A percentile compares a stretch with the other conserved stretches of the same genome.
These are phyloP conservation scores for Atta cephalotes DNA, from an alignment of 1,140 invertebrate genomes.

Conservation along the genomic window DNA sequence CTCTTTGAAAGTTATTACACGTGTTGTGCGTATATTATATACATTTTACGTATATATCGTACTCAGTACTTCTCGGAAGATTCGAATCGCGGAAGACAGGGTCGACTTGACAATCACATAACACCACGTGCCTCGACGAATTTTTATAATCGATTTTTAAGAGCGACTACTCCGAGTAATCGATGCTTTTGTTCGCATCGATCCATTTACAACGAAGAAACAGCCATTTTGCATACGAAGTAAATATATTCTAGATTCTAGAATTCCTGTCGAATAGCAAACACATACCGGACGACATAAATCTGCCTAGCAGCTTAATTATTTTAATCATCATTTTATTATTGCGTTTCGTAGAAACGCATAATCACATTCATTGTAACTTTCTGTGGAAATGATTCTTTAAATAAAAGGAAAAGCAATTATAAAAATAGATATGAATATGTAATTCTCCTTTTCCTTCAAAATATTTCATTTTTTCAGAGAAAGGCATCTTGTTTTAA, in stretches of 20 bases:
- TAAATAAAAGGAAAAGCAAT: constrained; percentile 70
- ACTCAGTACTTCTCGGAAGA: not conserved
- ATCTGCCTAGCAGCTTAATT: constrained; percentile 67
- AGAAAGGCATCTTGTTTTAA: not conserved
- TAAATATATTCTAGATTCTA: constrained; percentile 1
- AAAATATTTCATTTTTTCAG: not conserved
- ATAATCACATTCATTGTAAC: constrained; percentile 67
- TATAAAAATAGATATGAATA: not conserved
- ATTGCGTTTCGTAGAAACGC: constrained; percentile 46
- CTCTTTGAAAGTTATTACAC: constrained; percentile 16
- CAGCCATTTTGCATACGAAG: constrained; percentile 51
- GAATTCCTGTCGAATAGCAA: constrained; percentile 41
- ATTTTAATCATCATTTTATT: constrained; percentile 70
- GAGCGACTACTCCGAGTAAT: constrained; percentile 24
- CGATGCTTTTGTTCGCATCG: constrained; percentile 12
- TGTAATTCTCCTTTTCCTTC: not conserved
- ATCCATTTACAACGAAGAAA: constrained; percentile 29
- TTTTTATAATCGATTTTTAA: constrained; percentile 50
- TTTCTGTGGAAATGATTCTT: constrained; percentile 71
- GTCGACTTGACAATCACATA: constrained; percentile 40
- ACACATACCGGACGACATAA: constrained; percentile 42
- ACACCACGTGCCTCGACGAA: constrained; percentile 52
- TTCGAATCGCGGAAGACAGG: constrained; percentile 44
- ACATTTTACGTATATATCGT: constrained; percentile 36
- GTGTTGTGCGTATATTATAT: constrained; percentile 34